Percentiles rank a stretch among this genome's conserved stretches.
These are phyloP conservation scores for Aptenodytes forsteri DNA, from an alignment of 2,113 vertebrate species.

Conservation along the genomic window DNA sequence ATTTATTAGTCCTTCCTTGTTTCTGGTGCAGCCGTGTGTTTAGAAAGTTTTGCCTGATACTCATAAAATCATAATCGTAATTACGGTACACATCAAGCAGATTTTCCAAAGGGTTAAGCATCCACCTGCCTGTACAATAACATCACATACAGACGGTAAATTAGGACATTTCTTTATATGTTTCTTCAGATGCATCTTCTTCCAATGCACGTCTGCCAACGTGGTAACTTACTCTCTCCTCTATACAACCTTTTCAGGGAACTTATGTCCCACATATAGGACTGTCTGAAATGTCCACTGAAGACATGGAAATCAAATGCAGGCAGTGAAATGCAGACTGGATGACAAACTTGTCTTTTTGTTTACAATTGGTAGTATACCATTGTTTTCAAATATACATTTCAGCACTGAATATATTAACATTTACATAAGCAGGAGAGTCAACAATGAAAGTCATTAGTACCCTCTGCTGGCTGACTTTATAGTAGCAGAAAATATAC, in stretches of 20 bases:
- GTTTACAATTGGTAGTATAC: not conserved
- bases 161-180: not conserved
- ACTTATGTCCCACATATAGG: not conserved
- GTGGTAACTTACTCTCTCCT: not conserved
- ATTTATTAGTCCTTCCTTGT: not conserved
- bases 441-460: slow-evolving; percentile 40
- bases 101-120: not conserved
- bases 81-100: not conserved
- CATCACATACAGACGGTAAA: not conserved
- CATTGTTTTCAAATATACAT: slow-evolving; percentile 1
- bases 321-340: not conserved
- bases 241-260: not conserved
- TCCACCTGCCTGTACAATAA: not conserved
- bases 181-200: not conserved
- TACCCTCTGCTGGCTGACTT: slow-evolving; percentile 69
- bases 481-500: not conserved
- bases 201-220: rapidly evolving
- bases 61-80: rapidly evolving
- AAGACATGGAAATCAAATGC: not conserved
- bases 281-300: not conserved
- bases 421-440: not conserved
- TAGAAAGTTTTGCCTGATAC: not conserved
- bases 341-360: not conserved
- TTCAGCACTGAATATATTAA: not conserved
- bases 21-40: not conserved